phyloP scores from a whole-genome alignment of 2,113 vertebrate genomes.

The Thomomys bottae region DNA sequence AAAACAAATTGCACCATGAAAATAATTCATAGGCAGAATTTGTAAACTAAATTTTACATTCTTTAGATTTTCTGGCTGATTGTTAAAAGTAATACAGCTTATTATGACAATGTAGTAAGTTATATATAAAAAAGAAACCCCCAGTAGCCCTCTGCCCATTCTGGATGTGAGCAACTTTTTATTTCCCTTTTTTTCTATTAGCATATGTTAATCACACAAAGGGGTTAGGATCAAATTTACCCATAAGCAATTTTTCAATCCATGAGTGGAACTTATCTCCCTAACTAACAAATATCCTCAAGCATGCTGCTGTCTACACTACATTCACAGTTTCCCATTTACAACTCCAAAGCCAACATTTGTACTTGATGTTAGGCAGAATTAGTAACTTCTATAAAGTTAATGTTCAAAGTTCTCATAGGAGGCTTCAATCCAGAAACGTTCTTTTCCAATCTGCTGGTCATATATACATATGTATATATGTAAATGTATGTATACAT shows the following conservation, averaged over 20 bases:
- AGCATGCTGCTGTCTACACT: not conserved
- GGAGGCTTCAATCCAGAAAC: slow-evolving; percentile 16
- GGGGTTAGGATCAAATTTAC: too few species aligned
- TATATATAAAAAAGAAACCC: not conserved
- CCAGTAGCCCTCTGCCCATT: not conserved
- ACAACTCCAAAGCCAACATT: not conserved
- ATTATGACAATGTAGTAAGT: not conserved
- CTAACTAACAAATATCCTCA: not conserved
- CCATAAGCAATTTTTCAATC: not conserved
- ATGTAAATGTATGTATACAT: too few species aligned
- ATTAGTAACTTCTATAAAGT: not conserved
- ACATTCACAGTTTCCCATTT: not conserved
- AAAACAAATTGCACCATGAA: not conserved
- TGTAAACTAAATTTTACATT: not conserved
- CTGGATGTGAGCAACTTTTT: not conserved
- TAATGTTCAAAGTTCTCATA: not conserved
- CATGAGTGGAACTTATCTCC: not conserved
- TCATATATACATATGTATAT: too few species aligned
- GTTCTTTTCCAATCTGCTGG: not conserved
- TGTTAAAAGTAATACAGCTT: slow-evolving; percentile 36
- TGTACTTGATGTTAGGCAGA: not conserved
- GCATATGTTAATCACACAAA: too few species aligned
- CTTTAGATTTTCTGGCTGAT: not conserved
- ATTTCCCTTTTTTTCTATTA: too few species aligned
- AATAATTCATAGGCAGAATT: slow-evolving; percentile 38